Evolutionary conservation across 2,113 vertebrate genomes (phyloP), one percentile per base, ranked within the genome.

Genomic region (Cyprinus carpio): DNA sequence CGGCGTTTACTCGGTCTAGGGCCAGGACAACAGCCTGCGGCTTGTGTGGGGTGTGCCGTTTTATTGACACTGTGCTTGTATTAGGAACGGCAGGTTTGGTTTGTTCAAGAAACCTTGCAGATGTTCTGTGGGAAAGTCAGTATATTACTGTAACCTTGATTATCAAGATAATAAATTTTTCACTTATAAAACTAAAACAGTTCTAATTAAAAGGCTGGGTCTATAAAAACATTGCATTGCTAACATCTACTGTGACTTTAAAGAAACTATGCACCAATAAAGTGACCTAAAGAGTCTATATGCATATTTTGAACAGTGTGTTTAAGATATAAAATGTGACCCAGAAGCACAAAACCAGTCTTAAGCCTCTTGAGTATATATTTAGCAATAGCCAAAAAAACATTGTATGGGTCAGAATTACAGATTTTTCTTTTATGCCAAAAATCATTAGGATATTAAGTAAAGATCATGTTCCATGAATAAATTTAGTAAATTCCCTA

Each of bases 91-190:
- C 86, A 31, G 91, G 79, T 87, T 91, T 94, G 93, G 84, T 89
- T 92, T 85, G 88, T 88, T 95, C 95, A 79, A 95, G 56, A 71
- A 95, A 92, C 88, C 92, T 92, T 62, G 94, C 94, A 0, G 94
- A 95, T 3, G 94, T 95, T 92, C 95, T 95, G 89, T 80, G 67
- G 49, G 65, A 89, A 87, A 62, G 46, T 34, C 76, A 23, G 69
- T 2, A 79, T 18, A 74, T 75, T 46, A 76, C n/a, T 20, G 27
- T 82, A 79, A 85, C 27, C 2, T 31, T 72, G 31, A 49, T 71
- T 46, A 25, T 13, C 58, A 71, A n/a, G 16, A 60, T n/a, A 81
- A 65, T 13, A 80, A 13, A n/a, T 3, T 10, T 65, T 34, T 25
- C n/a, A 4, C 16, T 49, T 1, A 10, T 25, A 60, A 79, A 79